Conservation (phyloP, 2,888 invertebrate species). For the Folsomia manolachei region DNA sequence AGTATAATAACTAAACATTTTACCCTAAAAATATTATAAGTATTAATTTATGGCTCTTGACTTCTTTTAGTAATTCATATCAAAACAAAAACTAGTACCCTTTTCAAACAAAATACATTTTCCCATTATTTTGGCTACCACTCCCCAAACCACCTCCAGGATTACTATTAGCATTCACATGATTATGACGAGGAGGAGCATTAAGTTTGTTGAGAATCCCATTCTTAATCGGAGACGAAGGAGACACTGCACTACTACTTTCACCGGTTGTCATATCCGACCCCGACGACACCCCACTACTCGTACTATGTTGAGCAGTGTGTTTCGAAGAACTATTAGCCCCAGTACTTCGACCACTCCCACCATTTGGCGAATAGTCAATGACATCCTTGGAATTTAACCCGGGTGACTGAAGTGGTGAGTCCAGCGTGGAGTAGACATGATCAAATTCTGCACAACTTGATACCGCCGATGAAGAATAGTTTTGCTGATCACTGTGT, state of each 20-base stretch:
- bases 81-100: neutral
- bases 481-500: slow-evolving; percentile 37
- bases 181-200: neutral
- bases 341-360: neutral
- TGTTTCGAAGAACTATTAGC: slow-evolving; percentile 9
- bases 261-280: slow-evolving; percentile 33
- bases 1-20: neutral
- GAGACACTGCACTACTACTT: slow-evolving; percentile 11
- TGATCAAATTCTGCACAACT: slow-evolving; percentile 44
- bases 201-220: slow-evolving; percentile 17
- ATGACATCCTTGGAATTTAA: neutral
- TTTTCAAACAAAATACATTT: slow-evolving; percentile 17
- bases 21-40: no score
- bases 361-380: slow-evolving; percentile 10
- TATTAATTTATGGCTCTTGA: neutral
- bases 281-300: slow-evolving; percentile 39
- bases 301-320: slow-evolving; percentile 35
- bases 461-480: slow-evolving; percentile 46
- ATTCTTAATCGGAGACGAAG: slow-evolving; percentile 17
- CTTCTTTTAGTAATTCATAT: neutral
- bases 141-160: neutral
- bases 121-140: neutral
- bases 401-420: slow-evolving; percentile 40
- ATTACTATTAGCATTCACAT: neutral
- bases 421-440: slow-evolving; percentile 49